Conservation (phyloP, 1,140 invertebrate species). For the Formica exsecta region DNA sequence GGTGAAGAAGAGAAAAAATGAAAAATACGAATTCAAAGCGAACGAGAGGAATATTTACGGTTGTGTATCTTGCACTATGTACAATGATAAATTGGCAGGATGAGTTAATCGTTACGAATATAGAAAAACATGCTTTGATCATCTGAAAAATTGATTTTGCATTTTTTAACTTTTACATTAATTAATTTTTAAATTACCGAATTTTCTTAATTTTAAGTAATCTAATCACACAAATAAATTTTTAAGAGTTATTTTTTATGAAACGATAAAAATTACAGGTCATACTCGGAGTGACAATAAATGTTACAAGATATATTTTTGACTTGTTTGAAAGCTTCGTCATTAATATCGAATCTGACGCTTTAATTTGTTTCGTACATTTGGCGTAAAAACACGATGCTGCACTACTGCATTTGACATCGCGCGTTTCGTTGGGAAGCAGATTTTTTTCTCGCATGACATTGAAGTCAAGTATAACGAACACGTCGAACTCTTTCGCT, state of each 20-base stretch:
- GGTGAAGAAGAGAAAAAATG: conserved; percentile 23
- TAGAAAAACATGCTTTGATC: background rate
- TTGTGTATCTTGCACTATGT: background rate
- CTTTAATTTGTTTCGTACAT: background rate
- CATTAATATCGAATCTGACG: background rate
- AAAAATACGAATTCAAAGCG: background rate
- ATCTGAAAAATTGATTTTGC: background rate
- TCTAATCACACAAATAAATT: background rate
- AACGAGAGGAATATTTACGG: background rate
- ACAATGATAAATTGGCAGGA: background rate
- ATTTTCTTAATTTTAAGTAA: background rate
- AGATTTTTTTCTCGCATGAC: background rate
- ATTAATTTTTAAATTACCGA: background rate
- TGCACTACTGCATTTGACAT: background rate
- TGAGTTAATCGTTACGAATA: conserved; percentile 7
- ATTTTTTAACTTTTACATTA: background rate
- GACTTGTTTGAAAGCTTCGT: background rate
- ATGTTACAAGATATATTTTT: background rate
- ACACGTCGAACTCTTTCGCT: conserved; percentile 6
- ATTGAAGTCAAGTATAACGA: conserved; percentile 2
- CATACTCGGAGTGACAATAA: background rate
- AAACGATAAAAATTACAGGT: background rate
- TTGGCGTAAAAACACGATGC: background rate
- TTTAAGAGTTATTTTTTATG: background rate
- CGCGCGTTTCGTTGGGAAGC: background rate